Conservation (phyloP, 1,140 invertebrate genomes). For the Atopsyche davidsoni region DNA sequence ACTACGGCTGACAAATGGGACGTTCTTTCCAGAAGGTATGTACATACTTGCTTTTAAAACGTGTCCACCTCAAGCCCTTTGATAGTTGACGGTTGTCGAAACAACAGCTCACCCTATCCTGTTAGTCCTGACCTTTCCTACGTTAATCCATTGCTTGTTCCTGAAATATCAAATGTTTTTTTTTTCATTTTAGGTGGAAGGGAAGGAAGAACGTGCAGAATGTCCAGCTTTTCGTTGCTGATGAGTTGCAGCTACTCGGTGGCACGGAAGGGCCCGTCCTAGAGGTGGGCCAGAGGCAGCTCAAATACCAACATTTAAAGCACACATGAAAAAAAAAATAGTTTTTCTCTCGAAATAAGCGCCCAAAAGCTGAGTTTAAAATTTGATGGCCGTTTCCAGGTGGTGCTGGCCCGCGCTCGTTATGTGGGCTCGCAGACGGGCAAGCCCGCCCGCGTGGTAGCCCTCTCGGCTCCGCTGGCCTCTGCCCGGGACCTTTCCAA, state of each 20-base stretch:
- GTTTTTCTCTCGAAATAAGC: background rate
- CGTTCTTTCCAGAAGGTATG: slow-evolving; percentile 76
- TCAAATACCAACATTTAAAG: background rate
- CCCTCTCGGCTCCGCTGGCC: slow-evolving; percentile 86
- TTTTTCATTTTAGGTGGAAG: slow-evolving; percentile 73
- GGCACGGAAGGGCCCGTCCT: slow-evolving; percentile 88
- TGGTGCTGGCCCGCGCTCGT: slow-evolving; percentile 94
- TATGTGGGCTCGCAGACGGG: slow-evolving; percentile 96
- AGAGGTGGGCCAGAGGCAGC: slow-evolving; percentile 49
- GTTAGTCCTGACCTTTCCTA: background rate
- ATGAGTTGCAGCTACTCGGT: slow-evolving; percentile 91
- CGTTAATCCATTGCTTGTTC: background rate
- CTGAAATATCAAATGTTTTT: background rate
- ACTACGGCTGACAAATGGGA: slow-evolving; percentile 99
- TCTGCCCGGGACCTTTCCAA: slow-evolving; percentile 94
- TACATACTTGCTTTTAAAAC: too few species aligned
- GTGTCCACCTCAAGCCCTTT: too few species aligned
- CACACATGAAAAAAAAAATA: background rate
- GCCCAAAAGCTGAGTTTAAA: background rate
- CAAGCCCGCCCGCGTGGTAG: slow-evolving; percentile 70
- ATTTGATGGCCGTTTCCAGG: slow-evolving; percentile 33
- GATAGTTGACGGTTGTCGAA: too few species aligned
- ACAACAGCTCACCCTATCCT: too few species aligned
- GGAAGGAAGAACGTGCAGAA: slow-evolving; percentile 98
- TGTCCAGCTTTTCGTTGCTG: slow-evolving; percentile 94